Evolutionary conservation across 2,888 invertebrate genomes (phyloP).

Genomic region (Lucinisca nassula): DNA sequence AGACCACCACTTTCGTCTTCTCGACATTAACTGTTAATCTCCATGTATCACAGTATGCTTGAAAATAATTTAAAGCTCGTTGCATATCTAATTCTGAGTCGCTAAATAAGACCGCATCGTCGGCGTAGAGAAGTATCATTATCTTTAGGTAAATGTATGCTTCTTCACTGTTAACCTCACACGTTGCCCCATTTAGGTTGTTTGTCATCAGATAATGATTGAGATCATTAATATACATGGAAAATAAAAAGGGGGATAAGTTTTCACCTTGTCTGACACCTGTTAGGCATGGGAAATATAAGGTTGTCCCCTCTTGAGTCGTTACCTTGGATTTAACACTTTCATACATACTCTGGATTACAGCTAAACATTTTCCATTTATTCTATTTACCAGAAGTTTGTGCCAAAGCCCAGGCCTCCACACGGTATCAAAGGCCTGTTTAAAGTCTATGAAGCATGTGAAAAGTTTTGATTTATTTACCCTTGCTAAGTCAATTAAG

Average conservation of each 20-base stretch:
- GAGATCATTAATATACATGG: neutral
- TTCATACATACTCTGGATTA: neutral
- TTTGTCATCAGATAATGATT: neutral
- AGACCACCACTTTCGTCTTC: neutral
- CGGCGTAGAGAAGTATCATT: neutral
- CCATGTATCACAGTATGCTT: neutral
- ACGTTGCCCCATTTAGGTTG: neutral
- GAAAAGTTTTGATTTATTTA: neutral
- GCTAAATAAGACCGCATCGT: neutral
- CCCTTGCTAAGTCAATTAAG: constrained; percentile 1
- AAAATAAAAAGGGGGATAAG: neutral
- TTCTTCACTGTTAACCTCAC: neutral
- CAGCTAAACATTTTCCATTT: neutral
- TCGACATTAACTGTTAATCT: neutral
- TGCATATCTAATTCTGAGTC: neutral
- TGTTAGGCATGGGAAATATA: neutral
- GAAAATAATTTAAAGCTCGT: neutral
- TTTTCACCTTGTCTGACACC: neutral
- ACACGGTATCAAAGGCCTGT: neutral
- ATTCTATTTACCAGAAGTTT: neutral
- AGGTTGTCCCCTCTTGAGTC: neutral
- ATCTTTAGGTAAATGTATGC: neutral
- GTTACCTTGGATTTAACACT: neutral
- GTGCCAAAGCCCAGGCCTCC: neutral
- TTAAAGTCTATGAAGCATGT: neutral